Evolutionary conservation across 2,888 invertebrate genomes (phyloP).

Genomic region (Nomada flava): DNA sequence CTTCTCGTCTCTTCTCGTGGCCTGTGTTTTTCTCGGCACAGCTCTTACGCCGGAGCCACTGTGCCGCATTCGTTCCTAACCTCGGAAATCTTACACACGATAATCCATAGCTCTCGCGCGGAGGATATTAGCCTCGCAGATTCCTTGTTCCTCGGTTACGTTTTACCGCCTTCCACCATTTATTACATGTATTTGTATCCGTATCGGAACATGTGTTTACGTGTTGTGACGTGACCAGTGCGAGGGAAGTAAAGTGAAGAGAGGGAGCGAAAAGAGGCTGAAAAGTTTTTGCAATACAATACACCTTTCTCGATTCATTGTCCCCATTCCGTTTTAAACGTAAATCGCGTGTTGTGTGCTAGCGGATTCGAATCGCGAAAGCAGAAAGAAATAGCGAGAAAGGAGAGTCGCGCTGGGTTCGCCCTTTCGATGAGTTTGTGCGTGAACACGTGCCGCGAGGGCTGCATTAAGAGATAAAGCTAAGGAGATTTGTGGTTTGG

Average conservation of each 20-base stretch:
- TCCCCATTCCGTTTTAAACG: neutral
- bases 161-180: conserved; percentile 5
- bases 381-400: neutral
- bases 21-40: conserved; percentile 50
- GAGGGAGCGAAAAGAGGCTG: conserved; percentile 1
- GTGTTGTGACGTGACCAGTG: conserved; percentile 71
- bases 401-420: neutral
- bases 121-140: conserved; percentile 38
- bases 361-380: conserved; percentile 1
- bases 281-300: neutral
- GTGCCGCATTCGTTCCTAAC: conserved; percentile 38
- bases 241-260: conserved; percentile 42
- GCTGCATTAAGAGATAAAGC: neutral
- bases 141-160: conserved; percentile 33
- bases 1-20: conserved; percentile 14
- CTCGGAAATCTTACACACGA: conserved; percentile 22
- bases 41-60: conserved; percentile 35
- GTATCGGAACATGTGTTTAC: conserved; percentile 60
- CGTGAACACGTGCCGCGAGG: conserved; percentile 26
- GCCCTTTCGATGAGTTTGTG: conserved; percentile 26
- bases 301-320: too few species aligned
- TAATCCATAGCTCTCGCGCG: conserved; percentile 1
- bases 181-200: conserved; percentile 1
- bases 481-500: conserved; percentile 31
- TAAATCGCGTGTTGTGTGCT: conserved; percentile 22